Evolutionary conservation across 2,888 invertebrate species (phyloP).

Genomic region (Dascillus cervinus): DNA sequence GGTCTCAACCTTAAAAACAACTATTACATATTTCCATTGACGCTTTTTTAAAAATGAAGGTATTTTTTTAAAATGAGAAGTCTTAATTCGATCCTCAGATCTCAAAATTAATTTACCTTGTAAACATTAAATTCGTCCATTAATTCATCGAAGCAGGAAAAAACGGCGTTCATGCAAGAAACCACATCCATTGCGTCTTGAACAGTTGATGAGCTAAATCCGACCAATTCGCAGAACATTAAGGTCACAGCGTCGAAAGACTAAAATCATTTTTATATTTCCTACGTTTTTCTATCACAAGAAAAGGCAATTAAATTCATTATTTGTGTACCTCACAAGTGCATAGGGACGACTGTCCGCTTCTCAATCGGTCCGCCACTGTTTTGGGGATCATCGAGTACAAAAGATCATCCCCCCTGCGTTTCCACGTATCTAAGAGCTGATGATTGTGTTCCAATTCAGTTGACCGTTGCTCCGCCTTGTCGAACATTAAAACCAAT

Average conservation of each 20-base stretch:
- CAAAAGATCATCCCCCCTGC: constrained; percentile 74
- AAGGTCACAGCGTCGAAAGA: constrained; percentile 70
- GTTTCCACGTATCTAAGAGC: constrained; percentile 76
- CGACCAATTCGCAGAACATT: constrained; percentile 66
- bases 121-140: constrained; percentile 81
- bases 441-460: constrained; percentile 72
- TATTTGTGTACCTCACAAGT: constrained; percentile 62
- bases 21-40: too few relatives aligned
- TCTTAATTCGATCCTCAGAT: constrained; percentile 2
- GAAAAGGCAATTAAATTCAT: neutral
- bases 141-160: constrained; percentile 75
- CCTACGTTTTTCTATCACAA: constrained; percentile 1
- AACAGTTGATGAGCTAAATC: constrained; percentile 51
- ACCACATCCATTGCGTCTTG: constrained; percentile 70
- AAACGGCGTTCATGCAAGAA: constrained; percentile 77
- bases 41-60: neutral
- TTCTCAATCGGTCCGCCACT: constrained; percentile 71
- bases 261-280: constrained; percentile 39
- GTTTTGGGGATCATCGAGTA: constrained; percentile 89
- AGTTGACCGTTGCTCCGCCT: constrained; percentile 69
- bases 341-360: constrained; percentile 65
- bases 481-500: constrained; percentile 73
- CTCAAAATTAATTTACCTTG: too few relatives aligned
- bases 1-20: constrained; percentile 75
- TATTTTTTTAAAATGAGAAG: constrained; percentile 3